Conservation (phyloP, 2,888 invertebrate species). For the Ennomos fuscantarius region DNA sequence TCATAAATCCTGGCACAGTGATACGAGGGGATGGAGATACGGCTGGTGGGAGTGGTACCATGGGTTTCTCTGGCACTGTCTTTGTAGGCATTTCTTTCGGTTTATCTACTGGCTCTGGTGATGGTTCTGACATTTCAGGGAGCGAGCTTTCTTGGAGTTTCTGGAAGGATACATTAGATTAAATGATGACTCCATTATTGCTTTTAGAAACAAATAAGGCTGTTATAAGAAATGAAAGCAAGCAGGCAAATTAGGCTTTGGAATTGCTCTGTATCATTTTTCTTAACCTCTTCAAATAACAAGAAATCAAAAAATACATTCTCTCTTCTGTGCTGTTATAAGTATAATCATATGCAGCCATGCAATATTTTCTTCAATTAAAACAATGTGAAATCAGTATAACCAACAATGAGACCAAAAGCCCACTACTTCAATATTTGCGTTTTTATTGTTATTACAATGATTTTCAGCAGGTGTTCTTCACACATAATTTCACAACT, state of each 20-base stretch:
- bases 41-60: constrained; percentile 43
- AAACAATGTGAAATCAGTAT: too few species aligned
- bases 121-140: constrained; percentile 44
- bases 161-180: constrained; percentile 43
- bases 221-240: neutral
- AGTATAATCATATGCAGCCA: too few species aligned
- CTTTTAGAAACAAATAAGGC: neutral
- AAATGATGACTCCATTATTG: neutral
- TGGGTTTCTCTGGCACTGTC: constrained; percentile 39
- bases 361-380: too few species aligned
- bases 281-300: neutral
- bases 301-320: too few species aligned
- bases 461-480: constrained; percentile 9
- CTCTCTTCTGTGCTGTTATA: too few species aligned
- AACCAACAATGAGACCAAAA: too few species aligned
- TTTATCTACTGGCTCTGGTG: constrained; percentile 45
- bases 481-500: constrained; percentile 39
- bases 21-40: constrained; percentile 49
- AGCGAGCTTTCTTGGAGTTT: constrained; percentile 65
- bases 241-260: too few species aligned
- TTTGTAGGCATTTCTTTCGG: constrained; percentile 48
- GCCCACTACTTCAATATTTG: too few species aligned
- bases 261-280: neutral
- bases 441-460: neutral
- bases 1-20: constrained; percentile 64